Evolutionary conservation across 23 tunicate species (phyloP).

Genomic region (Clavelina lepadiformis): DNA sequence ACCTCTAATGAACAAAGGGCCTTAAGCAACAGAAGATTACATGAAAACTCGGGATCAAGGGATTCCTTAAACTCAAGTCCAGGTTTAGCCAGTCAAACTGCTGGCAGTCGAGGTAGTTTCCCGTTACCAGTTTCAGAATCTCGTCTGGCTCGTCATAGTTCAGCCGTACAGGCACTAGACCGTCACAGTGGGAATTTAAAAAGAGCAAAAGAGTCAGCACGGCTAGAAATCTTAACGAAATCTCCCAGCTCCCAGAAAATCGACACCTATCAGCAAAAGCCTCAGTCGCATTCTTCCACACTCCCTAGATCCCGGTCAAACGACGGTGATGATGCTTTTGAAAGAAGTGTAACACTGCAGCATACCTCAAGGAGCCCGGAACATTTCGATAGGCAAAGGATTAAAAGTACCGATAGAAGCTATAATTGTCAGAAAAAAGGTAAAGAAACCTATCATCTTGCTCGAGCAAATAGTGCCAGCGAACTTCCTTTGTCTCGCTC

Average conservation of each 20-base stretch:
- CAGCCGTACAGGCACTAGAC: slow-evolving; percentile 72
- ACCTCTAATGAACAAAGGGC: not conserved
- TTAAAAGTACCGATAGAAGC: too few relatives aligned
- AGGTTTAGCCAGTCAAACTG: slow-evolving; percentile 31
- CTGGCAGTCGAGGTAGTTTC: slow-evolving; percentile 52
- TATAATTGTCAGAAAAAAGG: too few relatives aligned
- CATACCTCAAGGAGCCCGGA: too few relatives aligned
- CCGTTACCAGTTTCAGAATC: slow-evolving; percentile 40
- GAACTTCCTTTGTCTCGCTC: too few relatives aligned
- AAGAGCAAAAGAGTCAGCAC: slow-evolving; percentile 23
- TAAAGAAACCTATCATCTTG: too few relatives aligned
- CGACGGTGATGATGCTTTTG: too few relatives aligned
- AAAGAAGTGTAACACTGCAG: not conserved
- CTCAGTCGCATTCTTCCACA: slow-evolving; percentile 28
- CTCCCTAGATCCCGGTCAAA: slow-evolving; percentile 26
- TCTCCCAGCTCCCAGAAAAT: slow-evolving; percentile 24
- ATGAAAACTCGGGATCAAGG: not conserved
- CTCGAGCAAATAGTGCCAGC: too few relatives aligned
- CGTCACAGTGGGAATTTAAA: slow-evolving; percentile 61
- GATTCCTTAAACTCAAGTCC: slow-evolving; percentile 36
- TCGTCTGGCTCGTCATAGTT: slow-evolving; percentile 61
- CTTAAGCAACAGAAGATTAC: not conserved
- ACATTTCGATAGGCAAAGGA: too few relatives aligned
- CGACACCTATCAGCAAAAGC: slow-evolving; percentile 9
- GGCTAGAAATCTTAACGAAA: slow-evolving; percentile 9